Conservation (phyloP, 2,888 invertebrate genomes). For the Napeogenes inachia region DNA sequence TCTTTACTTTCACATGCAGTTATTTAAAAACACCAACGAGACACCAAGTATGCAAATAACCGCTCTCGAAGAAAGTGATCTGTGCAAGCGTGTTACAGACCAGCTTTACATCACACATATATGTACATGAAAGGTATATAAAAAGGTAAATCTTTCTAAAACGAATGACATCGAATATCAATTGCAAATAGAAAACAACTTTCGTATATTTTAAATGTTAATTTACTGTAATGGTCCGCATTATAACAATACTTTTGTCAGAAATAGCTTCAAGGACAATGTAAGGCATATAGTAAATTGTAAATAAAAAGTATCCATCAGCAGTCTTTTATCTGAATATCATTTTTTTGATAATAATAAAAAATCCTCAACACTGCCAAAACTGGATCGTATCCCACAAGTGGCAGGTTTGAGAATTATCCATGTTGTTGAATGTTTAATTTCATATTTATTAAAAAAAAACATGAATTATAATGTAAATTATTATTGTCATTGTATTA, state of each 20-base stretch:
- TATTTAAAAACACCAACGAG: neutral
- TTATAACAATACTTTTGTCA: conserved; percentile 20
- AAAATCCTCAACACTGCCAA: too few relatives aligned
- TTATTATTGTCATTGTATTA: too few relatives aligned
- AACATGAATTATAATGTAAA: too few relatives aligned
- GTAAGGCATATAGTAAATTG: too few relatives aligned
- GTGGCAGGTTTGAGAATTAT: too few relatives aligned
- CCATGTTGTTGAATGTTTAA: too few relatives aligned
- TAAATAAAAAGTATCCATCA: too few relatives aligned
- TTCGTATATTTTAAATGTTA: conserved; percentile 28
- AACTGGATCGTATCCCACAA: too few relatives aligned
- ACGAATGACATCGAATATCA: conserved; percentile 28
- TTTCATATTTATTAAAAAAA: too few relatives aligned
- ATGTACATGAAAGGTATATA: conserved; percentile 12
- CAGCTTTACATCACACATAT: neutral
- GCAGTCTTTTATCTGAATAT: too few relatives aligned
- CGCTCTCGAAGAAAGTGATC: neutral
- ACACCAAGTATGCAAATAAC: neutral
- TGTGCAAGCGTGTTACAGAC: neutral
- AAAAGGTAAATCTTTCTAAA: conserved; percentile 4
- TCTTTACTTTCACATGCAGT: neutral
- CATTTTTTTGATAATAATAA: too few relatives aligned
- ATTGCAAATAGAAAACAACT: conserved; percentile 28
- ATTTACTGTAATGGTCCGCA: conserved; percentile 28
- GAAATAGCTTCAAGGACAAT: neutral